These are phyloP conservation scores for Helarctos malayanus DNA, from an alignment of 2,797 vertebrate species.

Conservation along the genomic window DNA sequence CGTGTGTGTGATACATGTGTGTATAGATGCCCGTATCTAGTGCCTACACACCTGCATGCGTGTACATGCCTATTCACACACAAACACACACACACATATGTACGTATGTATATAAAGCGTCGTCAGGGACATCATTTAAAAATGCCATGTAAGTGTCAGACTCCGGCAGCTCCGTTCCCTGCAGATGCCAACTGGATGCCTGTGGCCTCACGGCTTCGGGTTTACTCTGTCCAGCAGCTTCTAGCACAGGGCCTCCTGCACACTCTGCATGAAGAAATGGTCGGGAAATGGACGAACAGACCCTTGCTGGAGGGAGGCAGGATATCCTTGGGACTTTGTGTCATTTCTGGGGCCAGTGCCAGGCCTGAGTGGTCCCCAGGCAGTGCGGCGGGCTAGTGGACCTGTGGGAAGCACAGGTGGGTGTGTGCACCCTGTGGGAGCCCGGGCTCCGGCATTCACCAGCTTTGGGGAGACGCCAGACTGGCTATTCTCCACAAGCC, in stretches of 20 bases:
- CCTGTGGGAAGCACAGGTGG: fast-evolving
- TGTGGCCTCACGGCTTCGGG: too few species aligned
- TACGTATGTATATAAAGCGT: too few species aligned
- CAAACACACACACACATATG: not conserved
- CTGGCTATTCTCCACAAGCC: not conserved
- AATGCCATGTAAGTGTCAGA: not conserved
- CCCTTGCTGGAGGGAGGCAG: not conserved
- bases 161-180: not conserved
- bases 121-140: not conserved
- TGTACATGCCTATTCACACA: too few species aligned
- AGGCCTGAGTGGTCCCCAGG: not conserved
- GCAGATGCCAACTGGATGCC: not conserved
- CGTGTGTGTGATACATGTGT: too few species aligned
- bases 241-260: fast-evolving
- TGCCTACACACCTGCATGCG: fast-evolving
- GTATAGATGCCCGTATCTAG: too few species aligned
- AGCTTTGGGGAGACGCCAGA: not conserved
- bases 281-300: not conserved
- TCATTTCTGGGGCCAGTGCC: not conserved
- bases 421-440: fast-evolving
- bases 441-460: fast-evolving
- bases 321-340: not conserved
- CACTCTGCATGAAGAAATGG: not conserved
- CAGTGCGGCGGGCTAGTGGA: fast-evolving
- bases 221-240: not conserved